Conservation (phyloP, 2,888 invertebrate species). For the Steinernema scapterisci region DNA sequence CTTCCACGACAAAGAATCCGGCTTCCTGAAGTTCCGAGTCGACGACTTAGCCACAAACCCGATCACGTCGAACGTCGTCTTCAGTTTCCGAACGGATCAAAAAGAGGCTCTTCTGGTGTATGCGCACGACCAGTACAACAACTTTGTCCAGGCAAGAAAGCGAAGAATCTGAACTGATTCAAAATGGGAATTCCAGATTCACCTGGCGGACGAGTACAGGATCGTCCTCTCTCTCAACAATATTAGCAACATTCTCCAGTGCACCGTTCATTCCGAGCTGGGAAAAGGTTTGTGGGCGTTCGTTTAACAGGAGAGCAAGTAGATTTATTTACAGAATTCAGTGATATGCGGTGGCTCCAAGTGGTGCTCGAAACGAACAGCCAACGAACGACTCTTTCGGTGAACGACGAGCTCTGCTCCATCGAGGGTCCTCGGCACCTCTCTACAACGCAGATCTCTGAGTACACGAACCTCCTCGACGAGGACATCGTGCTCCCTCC, state of each 20-base stretch:
- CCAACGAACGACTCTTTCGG: slow-evolving; percentile 36
- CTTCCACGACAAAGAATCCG: slow-evolving; percentile 57
- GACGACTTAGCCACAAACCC: slow-evolving; percentile 48
- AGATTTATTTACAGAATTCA: slow-evolving; percentile 50
- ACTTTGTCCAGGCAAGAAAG: slow-evolving; percentile 55
- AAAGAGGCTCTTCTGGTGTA: slow-evolving; percentile 55
- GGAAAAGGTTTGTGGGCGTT: slow-evolving; percentile 39
- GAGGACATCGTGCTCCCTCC: slow-evolving; percentile 45
- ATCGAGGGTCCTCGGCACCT: slow-evolving; percentile 41
- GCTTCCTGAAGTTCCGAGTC: slow-evolving; percentile 44
- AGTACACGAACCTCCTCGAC: slow-evolving; percentile 28
- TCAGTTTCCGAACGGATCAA: slow-evolving; percentile 60
- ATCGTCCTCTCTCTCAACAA: slow-evolving; percentile 59
- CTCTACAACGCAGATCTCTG: slow-evolving; percentile 31
- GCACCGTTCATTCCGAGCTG: slow-evolving; percentile 48
- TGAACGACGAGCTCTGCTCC: slow-evolving; percentile 49
- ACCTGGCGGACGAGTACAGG: slow-evolving; percentile 55
- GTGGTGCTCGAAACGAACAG: slow-evolving; percentile 39
- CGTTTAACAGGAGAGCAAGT: neutral
- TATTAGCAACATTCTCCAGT: slow-evolving; percentile 41
- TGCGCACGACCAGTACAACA: slow-evolving; percentile 61
- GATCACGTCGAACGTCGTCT: slow-evolving; percentile 47
- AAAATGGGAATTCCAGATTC: slow-evolving; percentile 40
- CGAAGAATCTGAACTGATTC: neutral
- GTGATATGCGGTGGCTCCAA: slow-evolving; percentile 63